Conservation (phyloP, 2,113 vertebrate species). For the Ptyas mucosa region DNA sequence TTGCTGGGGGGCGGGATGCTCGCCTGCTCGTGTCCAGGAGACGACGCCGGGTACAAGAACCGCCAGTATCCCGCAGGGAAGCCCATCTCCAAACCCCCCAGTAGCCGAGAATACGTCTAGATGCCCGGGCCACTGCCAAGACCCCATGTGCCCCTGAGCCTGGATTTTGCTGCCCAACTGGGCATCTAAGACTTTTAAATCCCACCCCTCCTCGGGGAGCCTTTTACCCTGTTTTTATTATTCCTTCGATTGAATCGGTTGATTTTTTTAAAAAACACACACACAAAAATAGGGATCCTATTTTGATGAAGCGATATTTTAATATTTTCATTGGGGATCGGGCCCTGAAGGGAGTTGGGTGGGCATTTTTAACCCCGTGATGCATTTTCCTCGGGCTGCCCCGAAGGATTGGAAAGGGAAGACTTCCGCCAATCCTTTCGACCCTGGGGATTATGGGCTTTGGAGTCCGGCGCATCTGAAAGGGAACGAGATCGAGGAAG, state of each 20-base stretch:
- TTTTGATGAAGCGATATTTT: neutral
- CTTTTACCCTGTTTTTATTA: neutral
- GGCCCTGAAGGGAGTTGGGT: neutral
- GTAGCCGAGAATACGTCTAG: slow-evolving; percentile 83
- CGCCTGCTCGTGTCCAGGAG: slow-evolving; percentile 78
- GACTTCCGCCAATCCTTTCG: neutral
- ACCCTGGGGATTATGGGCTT: neutral
- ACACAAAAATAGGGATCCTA: neutral
- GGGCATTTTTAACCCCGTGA: rapidly evolving
- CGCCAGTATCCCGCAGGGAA: slow-evolving; percentile 74
- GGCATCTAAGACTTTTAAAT: neutral
- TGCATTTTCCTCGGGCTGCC: neutral
- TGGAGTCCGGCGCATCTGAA: neutral
- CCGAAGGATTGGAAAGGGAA: neutral
- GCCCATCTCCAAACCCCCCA: slow-evolving; percentile 54
- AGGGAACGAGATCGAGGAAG: neutral
- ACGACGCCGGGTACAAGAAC: slow-evolving; percentile 42
- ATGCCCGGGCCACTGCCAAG: neutral
- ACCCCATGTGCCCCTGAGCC: neutral
- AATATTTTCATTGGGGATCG: neutral
- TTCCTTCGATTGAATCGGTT: neutral
- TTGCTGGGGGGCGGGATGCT: slow-evolving; percentile 82
- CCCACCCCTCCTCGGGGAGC: too few relatives aligned
- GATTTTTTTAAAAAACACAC: neutral
- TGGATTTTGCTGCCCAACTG: neutral